Evolutionary conservation across 2,888 invertebrate species (phyloP), one percentile per base, ranked within the genome.

Genomic region (Drosophila nr. perissopoda): DNA sequence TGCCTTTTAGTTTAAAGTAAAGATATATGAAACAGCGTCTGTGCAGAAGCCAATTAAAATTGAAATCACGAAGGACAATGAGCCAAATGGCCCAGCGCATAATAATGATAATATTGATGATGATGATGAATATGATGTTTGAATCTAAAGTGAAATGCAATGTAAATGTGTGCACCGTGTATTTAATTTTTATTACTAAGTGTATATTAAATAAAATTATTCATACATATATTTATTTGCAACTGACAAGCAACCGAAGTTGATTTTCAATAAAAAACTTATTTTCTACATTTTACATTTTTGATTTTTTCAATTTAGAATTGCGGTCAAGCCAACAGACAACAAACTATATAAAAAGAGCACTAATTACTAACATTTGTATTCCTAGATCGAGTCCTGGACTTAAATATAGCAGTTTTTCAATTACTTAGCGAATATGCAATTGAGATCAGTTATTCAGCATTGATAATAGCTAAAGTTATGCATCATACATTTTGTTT

Each of bases 131-230:
- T 11, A 73, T 53, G 67, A 71, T 46, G 58, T 59, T 64, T 78
- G 74, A 81, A 79, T 67, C 76, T 82, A 63, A 79, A 81, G 69
- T 76, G 65, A 81, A 83, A 76, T 82, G 86, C 88, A 84, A 84
- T 84, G 88, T 84, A 84, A 88, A 86, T 88, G 84, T 86, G 72
- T 86, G 84, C 84, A 84, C 88, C 70, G 74, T 83, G 84, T 86
- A 88, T 86, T 88, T 87, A 74, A 81, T 81, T 81, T 87, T 71
- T 83, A 67, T 64, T 64, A 60, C 75, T 79, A 81, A 83, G 71
- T 89, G 82, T 85, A 88, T 54, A 64, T 56, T 40, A 70, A 76
- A 88, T 71, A 87, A 87, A 86, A 73, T 69, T 53, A 74, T 81
- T 71, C 67, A 66, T 77, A 87, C 69, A 67, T 69, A 61, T 80